phyloP scores from a whole-genome alignment of 37 sponge, comb jelly and placozoan genomes.

The Eunapius fragilis region DNA sequence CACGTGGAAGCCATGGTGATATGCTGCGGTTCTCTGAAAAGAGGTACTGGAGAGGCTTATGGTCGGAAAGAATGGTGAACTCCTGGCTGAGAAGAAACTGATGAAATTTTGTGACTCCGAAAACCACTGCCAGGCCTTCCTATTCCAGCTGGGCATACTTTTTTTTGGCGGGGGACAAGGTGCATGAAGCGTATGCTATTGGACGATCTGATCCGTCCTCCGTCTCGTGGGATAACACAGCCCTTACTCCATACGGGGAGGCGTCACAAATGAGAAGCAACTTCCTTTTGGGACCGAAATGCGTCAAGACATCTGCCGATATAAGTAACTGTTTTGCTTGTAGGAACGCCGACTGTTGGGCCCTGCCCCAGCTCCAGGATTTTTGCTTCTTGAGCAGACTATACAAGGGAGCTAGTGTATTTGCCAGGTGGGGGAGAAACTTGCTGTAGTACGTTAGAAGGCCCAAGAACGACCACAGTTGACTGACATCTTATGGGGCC shows the following conservation, averaged over 20 bases:
- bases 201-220: slow-evolving; percentile 15
- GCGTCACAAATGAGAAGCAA: neutral
- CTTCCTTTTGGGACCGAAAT: neutral
- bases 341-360: neutral
- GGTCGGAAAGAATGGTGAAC: slow-evolving; percentile 22
- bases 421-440: slow-evolving; percentile 14
- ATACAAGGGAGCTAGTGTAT: slow-evolving; percentile 11
- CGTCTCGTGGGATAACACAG: slow-evolving; percentile 6
- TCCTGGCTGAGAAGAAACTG: neutral
- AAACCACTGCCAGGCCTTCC: slow-evolving; percentile 12
- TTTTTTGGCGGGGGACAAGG: neutral
- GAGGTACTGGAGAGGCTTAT: slow-evolving; percentile 4
- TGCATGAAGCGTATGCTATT: slow-evolving; percentile 13
- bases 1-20: slow-evolving; percentile 1
- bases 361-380: slow-evolving; percentile 4
- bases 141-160: slow-evolving; percentile 16
- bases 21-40: neutral
- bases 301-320: neutral
- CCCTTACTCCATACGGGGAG: slow-evolving; percentile 16
- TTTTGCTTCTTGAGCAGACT: slow-evolving; percentile 1
- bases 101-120: slow-evolving; percentile 11
- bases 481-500: neutral
- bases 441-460: neutral
- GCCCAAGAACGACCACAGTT: slow-evolving; percentile 11
- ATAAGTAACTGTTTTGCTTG: neutral